These are phyloP conservation scores for Amiota minor DNA, from an alignment of 2,888 invertebrate species.

Conservation along the genomic window DNA sequence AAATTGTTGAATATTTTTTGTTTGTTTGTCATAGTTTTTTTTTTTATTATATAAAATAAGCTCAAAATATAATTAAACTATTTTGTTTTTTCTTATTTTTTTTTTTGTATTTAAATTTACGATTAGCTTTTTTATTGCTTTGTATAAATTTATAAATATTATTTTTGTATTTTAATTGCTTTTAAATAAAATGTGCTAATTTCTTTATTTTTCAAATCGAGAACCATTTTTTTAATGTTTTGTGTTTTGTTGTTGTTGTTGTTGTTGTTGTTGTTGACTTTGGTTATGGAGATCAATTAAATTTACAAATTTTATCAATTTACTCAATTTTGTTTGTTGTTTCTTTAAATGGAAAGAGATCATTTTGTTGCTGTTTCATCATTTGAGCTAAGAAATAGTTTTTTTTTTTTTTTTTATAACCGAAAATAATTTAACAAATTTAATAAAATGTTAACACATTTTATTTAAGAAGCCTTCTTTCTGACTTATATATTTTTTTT, in stretches of 20 bases:
- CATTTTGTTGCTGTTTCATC: neutral
- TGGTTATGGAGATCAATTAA: constrained; percentile 64
- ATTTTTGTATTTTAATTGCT: constrained; percentile 30
- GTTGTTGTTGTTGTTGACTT: constrained; percentile 44
- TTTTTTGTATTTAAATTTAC: constrained; percentile 46
- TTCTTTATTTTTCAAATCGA: constrained; percentile 23
- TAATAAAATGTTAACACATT: constrained; percentile 41
- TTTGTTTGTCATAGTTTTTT: constrained; percentile 41
- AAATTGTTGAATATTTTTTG: constrained; percentile 15
- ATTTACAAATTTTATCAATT: constrained; percentile 37
- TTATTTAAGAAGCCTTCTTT: constrained; percentile 36
- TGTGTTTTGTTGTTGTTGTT: constrained; percentile 39
- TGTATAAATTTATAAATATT: constrained; percentile 44
- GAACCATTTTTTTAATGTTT: constrained; percentile 34
- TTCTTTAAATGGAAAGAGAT: constrained; percentile 26
- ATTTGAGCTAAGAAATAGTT: neutral
- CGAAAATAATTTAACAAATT: neutral
- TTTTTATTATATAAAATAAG: constrained; percentile 4
- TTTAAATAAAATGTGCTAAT: constrained; percentile 39
- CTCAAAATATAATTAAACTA: constrained; percentile 17
- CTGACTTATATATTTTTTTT: constrained; percentile 36
- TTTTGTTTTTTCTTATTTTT: constrained; percentile 44
- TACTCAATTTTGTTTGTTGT: constrained; percentile 32
- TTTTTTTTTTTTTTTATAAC: neutral
- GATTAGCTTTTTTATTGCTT: constrained; percentile 60